Evolutionary conservation across 2,797 vertebrate genomes (phyloP).

Genomic region (Psittacula echo): DNA sequence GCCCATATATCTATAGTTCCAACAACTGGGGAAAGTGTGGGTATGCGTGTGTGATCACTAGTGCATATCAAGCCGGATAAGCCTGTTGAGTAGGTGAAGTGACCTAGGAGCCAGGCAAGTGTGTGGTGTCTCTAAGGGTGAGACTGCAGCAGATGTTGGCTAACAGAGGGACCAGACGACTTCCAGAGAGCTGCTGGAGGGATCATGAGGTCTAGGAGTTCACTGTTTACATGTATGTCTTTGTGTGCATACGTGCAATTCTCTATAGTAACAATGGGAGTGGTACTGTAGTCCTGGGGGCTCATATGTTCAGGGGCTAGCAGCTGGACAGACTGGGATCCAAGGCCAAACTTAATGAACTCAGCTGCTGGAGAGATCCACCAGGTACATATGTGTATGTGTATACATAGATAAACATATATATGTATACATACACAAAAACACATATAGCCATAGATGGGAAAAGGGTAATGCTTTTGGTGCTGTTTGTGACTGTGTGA

Average conservation of each 20-base stretch:
- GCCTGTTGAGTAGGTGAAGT: rapidly evolving
- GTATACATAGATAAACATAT: not conserved
- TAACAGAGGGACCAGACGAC: not conserved
- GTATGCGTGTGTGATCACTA: rapidly evolving
- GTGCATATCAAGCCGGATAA: not conserved
- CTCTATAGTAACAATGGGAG: not conserved
- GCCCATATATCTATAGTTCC: too few species aligned
- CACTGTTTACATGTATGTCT: not conserved
- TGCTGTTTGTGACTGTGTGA: not conserved
- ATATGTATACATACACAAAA: rapidly evolving
- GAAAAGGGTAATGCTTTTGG: not conserved
- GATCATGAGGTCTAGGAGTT: rapidly evolving
- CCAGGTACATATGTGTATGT: not conserved
- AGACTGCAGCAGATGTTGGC: not conserved
- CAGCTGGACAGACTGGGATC: not conserved
- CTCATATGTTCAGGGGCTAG: rapidly evolving
- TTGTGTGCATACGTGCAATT: not conserved
- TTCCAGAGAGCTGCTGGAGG: not conserved
- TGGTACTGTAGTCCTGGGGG: rapidly evolving
- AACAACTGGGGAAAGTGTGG: rapidly evolving
- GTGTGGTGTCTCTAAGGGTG: not conserved
- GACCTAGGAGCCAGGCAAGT: not conserved
- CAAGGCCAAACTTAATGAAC: not conserved
- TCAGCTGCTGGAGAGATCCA: not conserved
- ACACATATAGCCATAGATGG: not conserved